These are phyloP conservation scores for Eupithecia exiguata DNA, from an alignment of 2,888 invertebrate genomes.

Conservation along the genomic window DNA sequence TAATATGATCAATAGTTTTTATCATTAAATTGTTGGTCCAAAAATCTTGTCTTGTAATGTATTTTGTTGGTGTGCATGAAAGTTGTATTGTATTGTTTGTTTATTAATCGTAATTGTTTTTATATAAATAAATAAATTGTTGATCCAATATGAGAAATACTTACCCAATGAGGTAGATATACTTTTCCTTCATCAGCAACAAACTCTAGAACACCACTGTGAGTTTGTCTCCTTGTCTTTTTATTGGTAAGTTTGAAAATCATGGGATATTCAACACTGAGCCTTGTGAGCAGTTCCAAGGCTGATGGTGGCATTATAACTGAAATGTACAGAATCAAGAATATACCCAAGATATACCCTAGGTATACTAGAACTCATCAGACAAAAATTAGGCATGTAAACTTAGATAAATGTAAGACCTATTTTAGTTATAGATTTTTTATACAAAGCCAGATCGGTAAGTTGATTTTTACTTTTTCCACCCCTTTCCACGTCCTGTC, in stretches of 20 bases:
- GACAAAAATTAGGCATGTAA: too few species aligned
- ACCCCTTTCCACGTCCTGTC: slow-evolving; percentile 97
- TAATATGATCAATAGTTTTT: too few species aligned
- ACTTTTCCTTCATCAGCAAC: slow-evolving; percentile 99
- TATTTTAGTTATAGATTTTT: not conserved
- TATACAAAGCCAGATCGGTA: not conserved
- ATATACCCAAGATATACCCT: not conserved
- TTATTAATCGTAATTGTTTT: too few species aligned
- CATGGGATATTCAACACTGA: slow-evolving; percentile 99
- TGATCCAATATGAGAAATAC: not conserved
- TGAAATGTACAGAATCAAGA: slow-evolving; percentile 72
- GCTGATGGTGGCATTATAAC: slow-evolving; percentile 99
- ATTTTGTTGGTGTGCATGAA: too few species aligned
- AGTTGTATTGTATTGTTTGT: too few species aligned
- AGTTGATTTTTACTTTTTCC: slow-evolving; percentile 91
- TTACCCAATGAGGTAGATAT: slow-evolving; percentile 98
- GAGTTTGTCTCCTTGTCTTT: slow-evolving; percentile 92
- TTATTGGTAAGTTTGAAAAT: slow-evolving; percentile 97
- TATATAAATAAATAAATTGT: not conserved
- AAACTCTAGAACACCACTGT: slow-evolving; percentile 98
- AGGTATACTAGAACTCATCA: not conserved
- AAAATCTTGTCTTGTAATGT: too few species aligned
- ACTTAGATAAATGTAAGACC: not conserved
- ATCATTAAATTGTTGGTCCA: not conserved
- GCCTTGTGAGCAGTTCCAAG: slow-evolving; percentile 93